Conservation (phyloP, 2,888 invertebrate genomes). For the Caenorhabditis zanzibari region DNA sequence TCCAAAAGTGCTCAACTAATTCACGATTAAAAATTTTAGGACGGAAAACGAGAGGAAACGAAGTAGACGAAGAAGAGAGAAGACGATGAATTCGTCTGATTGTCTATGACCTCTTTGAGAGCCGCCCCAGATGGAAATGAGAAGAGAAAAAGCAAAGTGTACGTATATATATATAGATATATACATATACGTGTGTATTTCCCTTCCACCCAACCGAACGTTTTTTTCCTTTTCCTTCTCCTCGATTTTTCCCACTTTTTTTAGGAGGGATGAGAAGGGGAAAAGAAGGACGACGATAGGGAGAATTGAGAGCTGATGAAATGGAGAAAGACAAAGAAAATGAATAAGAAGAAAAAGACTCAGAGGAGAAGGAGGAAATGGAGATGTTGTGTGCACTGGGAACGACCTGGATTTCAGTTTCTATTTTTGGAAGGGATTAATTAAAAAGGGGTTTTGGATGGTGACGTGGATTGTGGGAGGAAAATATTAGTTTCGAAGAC, state of each 20-base stretch:
- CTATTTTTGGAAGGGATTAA: not conserved
- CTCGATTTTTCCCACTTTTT: too few relatives aligned
- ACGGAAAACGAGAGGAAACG: not conserved
- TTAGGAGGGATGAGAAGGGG: too few relatives aligned
- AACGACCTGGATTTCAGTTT: not conserved
- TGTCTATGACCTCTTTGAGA: constrained; percentile 9
- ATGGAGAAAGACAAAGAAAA: too few relatives aligned
- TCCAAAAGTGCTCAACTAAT: too few relatives aligned
- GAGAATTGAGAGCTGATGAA: too few relatives aligned
- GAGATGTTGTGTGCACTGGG: not conserved
- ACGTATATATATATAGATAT: not conserved
- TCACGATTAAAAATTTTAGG: too few relatives aligned
- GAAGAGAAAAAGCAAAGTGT: constrained; percentile 5
- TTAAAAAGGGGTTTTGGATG: too few relatives aligned
- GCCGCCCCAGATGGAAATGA: constrained; percentile 1
- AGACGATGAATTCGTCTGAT: constrained; percentile 1
- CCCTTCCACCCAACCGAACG: not conserved
- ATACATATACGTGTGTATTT: not conserved
- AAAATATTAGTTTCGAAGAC: too few relatives aligned
- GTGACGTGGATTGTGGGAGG: too few relatives aligned
- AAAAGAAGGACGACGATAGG: too few relatives aligned
- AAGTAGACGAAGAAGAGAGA: not conserved
- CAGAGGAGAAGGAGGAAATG: not conserved
- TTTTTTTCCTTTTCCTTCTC: too few relatives aligned
- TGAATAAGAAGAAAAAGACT: not conserved